A percentile compares a stretch with the other conserved stretches of the same genome.
phyloP scores from a whole-genome alignment of 2,113 vertebrate genomes.

The Enhydra lutris region DNA sequence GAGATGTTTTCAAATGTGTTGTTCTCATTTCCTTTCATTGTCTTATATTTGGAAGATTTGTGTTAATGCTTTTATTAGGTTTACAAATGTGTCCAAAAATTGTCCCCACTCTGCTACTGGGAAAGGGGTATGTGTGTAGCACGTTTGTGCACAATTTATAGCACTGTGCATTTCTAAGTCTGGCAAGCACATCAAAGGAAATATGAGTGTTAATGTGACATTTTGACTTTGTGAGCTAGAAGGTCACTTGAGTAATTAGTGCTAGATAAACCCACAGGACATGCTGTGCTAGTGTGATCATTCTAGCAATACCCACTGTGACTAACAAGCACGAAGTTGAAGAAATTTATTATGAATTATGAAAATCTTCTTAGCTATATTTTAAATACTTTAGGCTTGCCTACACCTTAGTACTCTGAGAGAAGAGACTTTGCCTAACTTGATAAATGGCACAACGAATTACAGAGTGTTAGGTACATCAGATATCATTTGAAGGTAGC shows the following conservation, averaged over 20 bases:
- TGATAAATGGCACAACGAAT: background rate
- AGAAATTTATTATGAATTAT: background rate
- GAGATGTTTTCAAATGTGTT: background rate
- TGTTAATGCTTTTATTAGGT: background rate
- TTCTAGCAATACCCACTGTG: background rate
- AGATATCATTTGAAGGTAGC: background rate
- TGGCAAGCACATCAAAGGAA: constrained; percentile 16
- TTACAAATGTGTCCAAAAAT: background rate
- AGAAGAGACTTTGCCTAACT: background rate
- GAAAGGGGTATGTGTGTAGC: background rate
- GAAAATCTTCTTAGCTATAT: background rate
- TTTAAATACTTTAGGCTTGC: background rate
- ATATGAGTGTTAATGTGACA: constrained; percentile 46
- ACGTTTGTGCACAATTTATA: background rate
- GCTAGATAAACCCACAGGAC: constrained; percentile 33
- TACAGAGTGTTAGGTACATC: background rate
- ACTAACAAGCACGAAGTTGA: background rate
- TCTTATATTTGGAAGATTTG: background rate
- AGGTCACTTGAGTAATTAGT: constrained; percentile 65
- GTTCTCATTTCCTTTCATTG: background rate
- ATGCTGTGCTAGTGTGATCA: constrained; percentile 28
- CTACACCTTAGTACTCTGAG: background rate
- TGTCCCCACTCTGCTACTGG: background rate
- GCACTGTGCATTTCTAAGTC: background rate
- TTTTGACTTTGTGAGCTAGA: constrained; percentile 49